phyloP scores from a whole-genome alignment of 2,113 vertebrate genomes.

The Scomber japonicus region DNA sequence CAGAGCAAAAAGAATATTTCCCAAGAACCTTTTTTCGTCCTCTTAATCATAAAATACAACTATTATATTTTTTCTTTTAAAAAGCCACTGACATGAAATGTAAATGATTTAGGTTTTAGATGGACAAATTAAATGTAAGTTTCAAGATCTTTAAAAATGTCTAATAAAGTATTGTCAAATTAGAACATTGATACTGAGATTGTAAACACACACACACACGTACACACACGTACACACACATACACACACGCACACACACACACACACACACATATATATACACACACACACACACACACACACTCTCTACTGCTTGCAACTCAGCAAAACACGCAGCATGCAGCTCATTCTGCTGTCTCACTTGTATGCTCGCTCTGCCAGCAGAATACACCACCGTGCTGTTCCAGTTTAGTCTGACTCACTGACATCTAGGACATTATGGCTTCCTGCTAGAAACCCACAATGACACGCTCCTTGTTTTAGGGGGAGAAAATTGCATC shows the following conservation, averaged over 20 bases:
- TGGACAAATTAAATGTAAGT: too few relatives aligned
- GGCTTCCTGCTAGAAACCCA: conserved; percentile 10
- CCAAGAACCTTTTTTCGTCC: too few relatives aligned
- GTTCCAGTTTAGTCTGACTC: conserved; percentile 38
- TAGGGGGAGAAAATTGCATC: conserved; percentile 39
- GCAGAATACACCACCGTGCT: neutral
- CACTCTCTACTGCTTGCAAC: neutral
- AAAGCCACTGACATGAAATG: too few relatives aligned
- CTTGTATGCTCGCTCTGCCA: conserved; percentile 11
- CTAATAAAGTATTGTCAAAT: neutral
- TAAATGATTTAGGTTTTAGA: too few relatives aligned
- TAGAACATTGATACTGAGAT: neutral
- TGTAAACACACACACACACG: too few relatives aligned
- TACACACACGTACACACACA: neutral
- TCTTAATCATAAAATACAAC: too few relatives aligned
- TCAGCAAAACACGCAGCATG: conserved; percentile 14
- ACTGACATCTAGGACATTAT: conserved; percentile 39
- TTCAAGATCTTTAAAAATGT: too few relatives aligned
- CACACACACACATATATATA: conserved; percentile 18
- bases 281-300: conserved; percentile 25
- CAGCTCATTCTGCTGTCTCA: conserved; percentile 1
- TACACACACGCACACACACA: neutral
- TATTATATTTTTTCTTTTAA: too few relatives aligned
- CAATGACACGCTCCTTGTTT: conserved; percentile 31
- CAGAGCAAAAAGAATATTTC: too few relatives aligned